phyloP scores from a whole-genome alignment of 2,797 vertebrate genomes.

The Euphonia xanthogaster region DNA sequence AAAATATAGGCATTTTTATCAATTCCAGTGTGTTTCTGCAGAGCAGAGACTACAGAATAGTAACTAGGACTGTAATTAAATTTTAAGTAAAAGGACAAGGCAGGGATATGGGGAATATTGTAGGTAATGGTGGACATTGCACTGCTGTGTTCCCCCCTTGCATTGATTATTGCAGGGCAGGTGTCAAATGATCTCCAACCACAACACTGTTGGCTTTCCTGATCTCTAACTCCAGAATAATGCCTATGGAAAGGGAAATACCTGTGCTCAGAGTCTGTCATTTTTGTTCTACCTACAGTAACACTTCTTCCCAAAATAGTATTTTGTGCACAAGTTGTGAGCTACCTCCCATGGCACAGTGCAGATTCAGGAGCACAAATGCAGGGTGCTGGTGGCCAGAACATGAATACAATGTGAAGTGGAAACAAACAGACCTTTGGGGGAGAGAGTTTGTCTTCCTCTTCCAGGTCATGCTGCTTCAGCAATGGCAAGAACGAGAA shows the following conservation, averaged over 20 bases:
- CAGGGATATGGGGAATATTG: background rate
- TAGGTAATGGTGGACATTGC: background rate
- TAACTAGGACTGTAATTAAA: background rate
- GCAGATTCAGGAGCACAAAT: background rate
- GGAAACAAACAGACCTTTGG: background rate
- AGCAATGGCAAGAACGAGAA: background rate
- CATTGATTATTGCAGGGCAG: background rate
- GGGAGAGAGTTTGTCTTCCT: background rate
- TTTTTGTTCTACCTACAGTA: background rate
- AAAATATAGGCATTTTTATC: background rate
- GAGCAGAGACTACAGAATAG: background rate
- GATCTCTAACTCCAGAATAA: background rate
- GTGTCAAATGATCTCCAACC: background rate
- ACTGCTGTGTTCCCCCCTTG: background rate
- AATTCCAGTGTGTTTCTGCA: background rate
- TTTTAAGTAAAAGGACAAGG: background rate
- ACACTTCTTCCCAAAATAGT: background rate
- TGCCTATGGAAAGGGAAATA: background rate
- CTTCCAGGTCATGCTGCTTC: background rate
- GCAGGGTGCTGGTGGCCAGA: background rate
- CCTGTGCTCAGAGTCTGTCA: fast-evolving
- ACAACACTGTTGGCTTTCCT: background rate
- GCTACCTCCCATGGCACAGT: background rate
- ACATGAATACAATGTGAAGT: background rate
- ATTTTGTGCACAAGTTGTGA: background rate